Evolutionary conservation across 2,797 vertebrate genomes (phyloP).

Genomic region (Perodicticus potto): DNA sequence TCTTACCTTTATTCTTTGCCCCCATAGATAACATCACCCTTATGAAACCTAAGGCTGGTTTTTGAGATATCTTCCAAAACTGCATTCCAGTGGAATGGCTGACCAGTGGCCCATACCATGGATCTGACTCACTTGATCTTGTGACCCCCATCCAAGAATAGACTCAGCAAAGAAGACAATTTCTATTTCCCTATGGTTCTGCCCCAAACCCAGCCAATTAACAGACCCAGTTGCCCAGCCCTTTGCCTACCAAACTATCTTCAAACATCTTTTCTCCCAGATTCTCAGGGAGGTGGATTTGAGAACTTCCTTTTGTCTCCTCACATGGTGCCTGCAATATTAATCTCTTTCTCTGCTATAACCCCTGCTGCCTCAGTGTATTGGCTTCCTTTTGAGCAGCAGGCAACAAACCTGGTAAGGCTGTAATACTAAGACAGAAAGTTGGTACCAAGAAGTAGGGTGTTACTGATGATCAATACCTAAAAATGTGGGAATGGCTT

Average conservation of each 20-base stretch:
- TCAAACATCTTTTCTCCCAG: not conserved
- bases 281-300: not conserved
- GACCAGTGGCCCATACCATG: not conserved
- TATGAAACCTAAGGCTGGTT: not conserved
- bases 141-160: not conserved
- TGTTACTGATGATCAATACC: not conserved
- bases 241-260: not conserved
- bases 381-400: not conserved
- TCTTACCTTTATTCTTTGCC: not conserved
- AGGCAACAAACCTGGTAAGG: not conserved
- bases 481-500: not conserved
- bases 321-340: not conserved
- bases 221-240: not conserved
- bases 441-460: not conserved
- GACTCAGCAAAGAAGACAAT: not conserved
- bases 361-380: not conserved
- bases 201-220: not conserved
- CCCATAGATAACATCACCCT: not conserved
- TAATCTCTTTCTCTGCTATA: not conserved
- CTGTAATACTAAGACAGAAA: not conserved
- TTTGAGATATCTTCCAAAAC: not conserved
- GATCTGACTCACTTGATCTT: not conserved
- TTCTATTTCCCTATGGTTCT: not conserved
- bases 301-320: not conserved
- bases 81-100: not conserved